These are phyloP conservation scores for Pipistrellus pipistrellus DNA, from an alignment of 2,797 vertebrate species.

Conservation along the genomic window DNA sequence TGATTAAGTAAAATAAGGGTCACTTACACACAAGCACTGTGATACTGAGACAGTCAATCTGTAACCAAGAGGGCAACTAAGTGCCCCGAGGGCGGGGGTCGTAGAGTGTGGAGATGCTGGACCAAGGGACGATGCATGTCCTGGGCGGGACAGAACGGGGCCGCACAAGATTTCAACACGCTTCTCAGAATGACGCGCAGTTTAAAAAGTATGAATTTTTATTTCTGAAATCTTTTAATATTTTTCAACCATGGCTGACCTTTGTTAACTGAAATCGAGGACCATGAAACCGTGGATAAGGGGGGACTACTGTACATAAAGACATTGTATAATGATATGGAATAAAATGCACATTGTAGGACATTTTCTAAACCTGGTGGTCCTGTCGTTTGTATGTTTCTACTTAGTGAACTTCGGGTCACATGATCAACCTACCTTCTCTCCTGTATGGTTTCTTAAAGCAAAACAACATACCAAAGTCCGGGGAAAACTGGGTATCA, in stretches of 20 bases:
- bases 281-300: not conserved
- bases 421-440: not conserved
- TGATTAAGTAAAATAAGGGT: not conserved
- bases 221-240: not conserved
- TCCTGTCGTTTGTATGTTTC: slow-evolving; percentile 86
- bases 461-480: not conserved
- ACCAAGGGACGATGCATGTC: not conserved
- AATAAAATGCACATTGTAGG: slow-evolving; percentile 96
- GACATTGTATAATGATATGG: slow-evolving; percentile 94
- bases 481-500: not conserved
- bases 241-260: slow-evolving; percentile 19
- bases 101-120: not conserved
- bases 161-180: not conserved
- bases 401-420: not conserved
- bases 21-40: not conserved
- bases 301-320: slow-evolving; percentile 86
- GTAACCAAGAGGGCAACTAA: not conserved
- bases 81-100: not conserved
- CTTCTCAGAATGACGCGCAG: not conserved
- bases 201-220: not conserved
- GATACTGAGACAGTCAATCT: not conserved
- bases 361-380: slow-evolving; percentile 92
- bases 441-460: not conserved
- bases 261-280: not conserved
- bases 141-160: not conserved